Base-by-base conservation (phyloP, 2,888 invertebrate genomes). In the Arrhopalites spinosus region DNA sequence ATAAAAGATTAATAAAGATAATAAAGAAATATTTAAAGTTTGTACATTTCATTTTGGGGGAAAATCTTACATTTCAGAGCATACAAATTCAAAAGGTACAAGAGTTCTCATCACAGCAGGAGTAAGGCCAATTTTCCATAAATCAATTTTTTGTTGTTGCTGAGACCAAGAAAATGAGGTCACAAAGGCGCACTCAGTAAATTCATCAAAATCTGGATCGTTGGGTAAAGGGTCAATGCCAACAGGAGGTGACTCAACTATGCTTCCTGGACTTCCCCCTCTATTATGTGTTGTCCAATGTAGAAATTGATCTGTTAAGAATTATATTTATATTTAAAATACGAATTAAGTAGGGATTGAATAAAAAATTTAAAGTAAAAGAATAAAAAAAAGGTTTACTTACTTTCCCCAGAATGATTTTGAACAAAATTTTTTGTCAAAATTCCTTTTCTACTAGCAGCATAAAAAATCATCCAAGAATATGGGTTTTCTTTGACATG, bases 61-160 rank as follows among this genome's bases (percentile, higher is more conserved):
- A 53, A 8, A 8, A 53, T 5, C 73, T 43, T 61, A 79, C 78
- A 77, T 69, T 70, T 78, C 77, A 20, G 78, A 76, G 29, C 74
- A 79, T 20, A 68, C 74, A 13, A 81, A 73, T 67, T 76, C 50
- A 59, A 81, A 78, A 11, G 80, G 80, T 17, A 81, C 56, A 53
- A 77, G 68, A 30, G 76, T 43, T 43, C 64, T 64, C 80, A 81
- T 77, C 2, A 78, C 74, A 15, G 77, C 75, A 0, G 79, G 77
- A n/a, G 76, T 81, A 3, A 79, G 56, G 30, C 80, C 80, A 0
- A n/a, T 25, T 25, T 71, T 25, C 80, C 79, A 78, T 23, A 81
- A 50, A 47, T 81, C 78, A 11, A 81, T 73, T 5, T 67, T 64
- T 27, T 43, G 68, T 69, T 76, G 67, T 36, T 77, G 78, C n/a